Evolutionary conservation across 2,797 vertebrate genomes (phyloP), one percentile per base, ranked within the genome.

Genomic region (Galago senegalensis): DNA sequence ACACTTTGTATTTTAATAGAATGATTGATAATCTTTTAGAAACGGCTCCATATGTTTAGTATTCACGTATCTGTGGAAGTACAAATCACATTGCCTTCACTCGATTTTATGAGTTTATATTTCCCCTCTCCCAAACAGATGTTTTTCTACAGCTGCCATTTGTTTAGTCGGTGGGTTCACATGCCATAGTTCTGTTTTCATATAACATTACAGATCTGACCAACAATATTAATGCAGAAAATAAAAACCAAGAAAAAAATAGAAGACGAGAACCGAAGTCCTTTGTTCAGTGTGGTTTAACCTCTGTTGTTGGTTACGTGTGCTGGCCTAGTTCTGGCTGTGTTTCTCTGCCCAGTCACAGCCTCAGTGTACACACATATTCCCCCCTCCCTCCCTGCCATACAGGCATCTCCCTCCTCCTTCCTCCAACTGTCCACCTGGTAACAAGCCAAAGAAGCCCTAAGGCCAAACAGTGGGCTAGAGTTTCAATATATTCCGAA

Each of bases 81-180:
- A 73, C 77, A 86, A 31, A 87, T 79, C 67, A 8, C 60, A 17
- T n/a, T 84, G 97, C 91, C 90, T 96, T 29, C 97, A 43, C 89
- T 91, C 86, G 76, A 63, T 98, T 96, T 97, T 96, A 95, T 91
- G 97, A 95, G 53, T 97, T 98, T 95, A 34, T 97, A 97, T 96
- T 97, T 89, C 90, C 80, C 95, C 92, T 97, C 90, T 93, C 34
- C 82, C 94, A 84, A 94, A 31, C 96, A 96, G 94, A 96, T 96
- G 85, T 97, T 98, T 95, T 94, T 93, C 93, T 97, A 91, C 81
- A 98, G 91, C 91, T 98, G 90, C 76, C 70, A 31, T 97, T 87
- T 97, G 82, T 97, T 92, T 93, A 58, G 81, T 94, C 96, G 97
- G 97, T 95, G 73, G 89, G 79, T 82, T 94, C 96, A 77, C 67